phyloP scores from a whole-genome alignment of 1,140 invertebrate genomes.

The Lordiphosa clarofinis region DNA sequence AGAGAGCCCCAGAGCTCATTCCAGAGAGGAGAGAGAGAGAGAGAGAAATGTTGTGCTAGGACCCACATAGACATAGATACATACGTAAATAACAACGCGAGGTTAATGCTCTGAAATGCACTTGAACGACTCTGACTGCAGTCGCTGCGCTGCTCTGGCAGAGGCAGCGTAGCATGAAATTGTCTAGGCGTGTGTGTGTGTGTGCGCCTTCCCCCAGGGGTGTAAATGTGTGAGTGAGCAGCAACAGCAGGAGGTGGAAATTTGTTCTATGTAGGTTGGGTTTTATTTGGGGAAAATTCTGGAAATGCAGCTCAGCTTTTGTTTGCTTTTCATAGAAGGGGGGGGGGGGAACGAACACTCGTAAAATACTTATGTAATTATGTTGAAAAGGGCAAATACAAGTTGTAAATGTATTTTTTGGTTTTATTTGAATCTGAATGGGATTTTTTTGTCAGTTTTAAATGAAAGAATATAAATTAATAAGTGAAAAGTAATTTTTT shows the following conservation, averaged over 20 bases:
- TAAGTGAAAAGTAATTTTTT: no score
- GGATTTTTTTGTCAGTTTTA: no score
- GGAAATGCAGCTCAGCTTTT: conserved; percentile 24
- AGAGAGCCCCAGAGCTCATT: conserved; percentile 2
- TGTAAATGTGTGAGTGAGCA: conserved; percentile 15
- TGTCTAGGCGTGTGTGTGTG: conserved; percentile 32
- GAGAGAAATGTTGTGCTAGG: conserved; percentile 57
- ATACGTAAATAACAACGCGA: conserved; percentile 19
- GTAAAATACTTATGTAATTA: no score
- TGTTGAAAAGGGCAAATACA: no score
- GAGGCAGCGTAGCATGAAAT: conserved; percentile 45
- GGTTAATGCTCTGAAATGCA: conserved; percentile 76
- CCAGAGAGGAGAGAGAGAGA: background rate
- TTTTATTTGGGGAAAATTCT: conserved; percentile 38
- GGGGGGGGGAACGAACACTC: no score
- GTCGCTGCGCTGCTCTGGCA: conserved; percentile 20
- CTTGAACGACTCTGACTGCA: conserved; percentile 74
- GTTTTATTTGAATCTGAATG: no score
- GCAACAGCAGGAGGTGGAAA: conserved; percentile 9
- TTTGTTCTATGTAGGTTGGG: conserved; percentile 34
- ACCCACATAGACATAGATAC: conserved; percentile 33
- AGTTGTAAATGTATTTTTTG: no score
- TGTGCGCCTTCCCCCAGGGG: background rate
- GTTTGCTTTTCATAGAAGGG: no score
- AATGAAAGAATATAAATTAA: no score